Percentiles rank a stretch among this genome's conserved stretches.
Conservation (phyloP, 2,113 vertebrate genomes). For the Potamarius usumacintae region DNA sequence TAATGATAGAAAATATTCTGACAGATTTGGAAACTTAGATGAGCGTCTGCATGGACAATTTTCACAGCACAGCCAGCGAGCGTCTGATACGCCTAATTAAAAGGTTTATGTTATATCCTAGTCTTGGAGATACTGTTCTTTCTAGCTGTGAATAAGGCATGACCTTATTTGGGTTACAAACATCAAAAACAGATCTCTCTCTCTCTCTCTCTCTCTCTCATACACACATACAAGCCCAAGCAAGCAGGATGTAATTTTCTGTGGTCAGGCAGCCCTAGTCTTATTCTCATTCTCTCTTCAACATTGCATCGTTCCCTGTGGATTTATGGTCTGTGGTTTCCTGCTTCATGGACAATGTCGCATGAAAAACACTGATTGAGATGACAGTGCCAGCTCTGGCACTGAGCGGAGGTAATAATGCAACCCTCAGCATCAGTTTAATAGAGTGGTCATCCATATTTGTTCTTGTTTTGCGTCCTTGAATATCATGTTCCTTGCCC, state of each 20-base stretch:
- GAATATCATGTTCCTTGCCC: background rate
- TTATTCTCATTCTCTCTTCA: background rate
- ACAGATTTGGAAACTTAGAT: too few relatives aligned
- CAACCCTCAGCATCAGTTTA: background rate
- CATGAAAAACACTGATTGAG: constrained; percentile 4
- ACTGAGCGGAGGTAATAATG: background rate
- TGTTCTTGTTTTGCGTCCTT: background rate
- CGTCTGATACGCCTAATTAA: too few relatives aligned
- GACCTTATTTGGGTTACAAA: background rate
- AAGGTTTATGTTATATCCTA: background rate
- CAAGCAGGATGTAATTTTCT: constrained; percentile 8
- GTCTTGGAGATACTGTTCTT: background rate
- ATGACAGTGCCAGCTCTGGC: background rate
- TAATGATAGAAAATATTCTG: too few relatives aligned
- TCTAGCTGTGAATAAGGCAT: background rate
- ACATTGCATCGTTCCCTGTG: constrained; percentile 28
- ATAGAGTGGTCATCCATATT: background rate
- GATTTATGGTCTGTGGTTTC: constrained; percentile 30
- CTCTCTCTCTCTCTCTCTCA: background rate
- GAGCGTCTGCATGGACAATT: too few relatives aligned
- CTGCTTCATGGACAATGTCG: background rate
- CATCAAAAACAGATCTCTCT: background rate
- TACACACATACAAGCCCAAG: background rate
- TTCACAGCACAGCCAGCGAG: too few relatives aligned
- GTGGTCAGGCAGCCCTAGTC: background rate